phyloP scores from a whole-genome alignment of 2,888 invertebrate species.

The Synanthedon andrenaeformis region DNA sequence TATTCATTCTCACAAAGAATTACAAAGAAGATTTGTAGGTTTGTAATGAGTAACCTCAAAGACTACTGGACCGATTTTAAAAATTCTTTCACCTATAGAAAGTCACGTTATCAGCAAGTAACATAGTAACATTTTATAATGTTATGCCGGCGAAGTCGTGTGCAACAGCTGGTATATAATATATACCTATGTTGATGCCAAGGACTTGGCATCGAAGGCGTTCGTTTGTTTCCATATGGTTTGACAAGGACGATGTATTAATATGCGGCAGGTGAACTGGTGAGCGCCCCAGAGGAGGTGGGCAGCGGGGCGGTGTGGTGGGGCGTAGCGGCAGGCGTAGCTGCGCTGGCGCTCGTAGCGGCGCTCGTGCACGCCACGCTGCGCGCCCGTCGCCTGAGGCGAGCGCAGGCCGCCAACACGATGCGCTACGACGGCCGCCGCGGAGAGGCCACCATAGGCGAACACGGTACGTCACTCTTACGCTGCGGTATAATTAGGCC shows the following conservation, averaged over 20 bases:
- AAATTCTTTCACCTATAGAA: too few species aligned
- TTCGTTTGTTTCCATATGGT: too few species aligned
- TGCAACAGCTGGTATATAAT: too few species aligned
- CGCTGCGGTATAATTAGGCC: slow-evolving; percentile 31
- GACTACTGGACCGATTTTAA: too few species aligned
- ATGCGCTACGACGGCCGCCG: slow-evolving; percentile 83
- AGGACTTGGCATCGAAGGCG: too few species aligned
- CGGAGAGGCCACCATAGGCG: slow-evolving; percentile 87
- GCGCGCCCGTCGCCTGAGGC: slow-evolving; percentile 79
- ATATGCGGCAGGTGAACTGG: neutral
- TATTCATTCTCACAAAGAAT: too few species aligned
- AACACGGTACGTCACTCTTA: slow-evolving; percentile 67
- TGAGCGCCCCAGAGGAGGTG: neutral
- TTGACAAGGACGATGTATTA: neutral
- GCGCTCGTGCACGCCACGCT: slow-evolving; percentile 74
- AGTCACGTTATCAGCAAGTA: too few species aligned
- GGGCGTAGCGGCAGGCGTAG: slow-evolving; percentile 45
- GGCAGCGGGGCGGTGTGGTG: slow-evolving; percentile 29
- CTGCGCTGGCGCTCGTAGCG: slow-evolving; percentile 60
- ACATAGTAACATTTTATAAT: too few species aligned
- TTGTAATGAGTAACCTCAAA: too few species aligned
- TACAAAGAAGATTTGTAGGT: too few species aligned
- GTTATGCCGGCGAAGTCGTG: too few species aligned
- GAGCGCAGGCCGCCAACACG: slow-evolving; percentile 78
- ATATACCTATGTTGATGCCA: too few species aligned